Percentiles rank a stretch among this genome's conserved stretches.
phyloP scores from a whole-genome alignment of 2,797 vertebrate species.

The Petrocephalus schoutedeni region DNA sequence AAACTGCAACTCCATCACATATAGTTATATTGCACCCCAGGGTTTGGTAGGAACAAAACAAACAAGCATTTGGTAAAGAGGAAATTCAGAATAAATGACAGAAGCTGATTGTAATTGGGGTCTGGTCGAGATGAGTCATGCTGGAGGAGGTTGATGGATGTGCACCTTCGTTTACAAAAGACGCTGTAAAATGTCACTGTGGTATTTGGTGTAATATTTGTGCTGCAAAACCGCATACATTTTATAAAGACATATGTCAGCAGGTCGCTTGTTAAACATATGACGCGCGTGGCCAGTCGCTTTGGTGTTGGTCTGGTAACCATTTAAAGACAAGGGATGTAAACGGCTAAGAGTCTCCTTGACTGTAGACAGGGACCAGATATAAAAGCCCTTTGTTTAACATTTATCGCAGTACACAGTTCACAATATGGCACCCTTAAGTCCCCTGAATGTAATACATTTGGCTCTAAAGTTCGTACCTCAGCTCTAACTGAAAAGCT shows the following conservation, averaged over 20 bases:
- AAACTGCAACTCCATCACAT: constrained; percentile 2
- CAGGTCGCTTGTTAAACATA: neutral
- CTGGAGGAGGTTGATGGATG: neutral
- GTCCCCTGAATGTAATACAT: neutral
- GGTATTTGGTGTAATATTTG: neutral
- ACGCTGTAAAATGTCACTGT: neutral
- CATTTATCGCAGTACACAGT: neutral
- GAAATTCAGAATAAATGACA: neutral
- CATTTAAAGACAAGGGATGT: neutral
- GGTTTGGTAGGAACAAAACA: neutral
- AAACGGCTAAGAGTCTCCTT: neutral
- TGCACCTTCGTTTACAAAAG: neutral
- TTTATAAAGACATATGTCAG: neutral
- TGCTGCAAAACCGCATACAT: neutral
- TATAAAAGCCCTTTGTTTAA: neutral
- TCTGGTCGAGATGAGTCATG: neutral
- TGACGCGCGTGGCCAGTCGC: neutral
- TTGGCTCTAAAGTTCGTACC: neutral
- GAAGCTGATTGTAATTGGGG: neutral
- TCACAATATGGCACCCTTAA: neutral
- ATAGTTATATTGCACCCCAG: neutral
- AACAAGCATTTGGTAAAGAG: neutral
- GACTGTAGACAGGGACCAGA: neutral
- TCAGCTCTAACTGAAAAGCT: neutral
- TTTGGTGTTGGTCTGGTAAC: neutral